These are phyloP conservation scores for Syrrhaptes paradoxus DNA, from an alignment of 2,113 vertebrate species.

Conservation along the genomic window DNA sequence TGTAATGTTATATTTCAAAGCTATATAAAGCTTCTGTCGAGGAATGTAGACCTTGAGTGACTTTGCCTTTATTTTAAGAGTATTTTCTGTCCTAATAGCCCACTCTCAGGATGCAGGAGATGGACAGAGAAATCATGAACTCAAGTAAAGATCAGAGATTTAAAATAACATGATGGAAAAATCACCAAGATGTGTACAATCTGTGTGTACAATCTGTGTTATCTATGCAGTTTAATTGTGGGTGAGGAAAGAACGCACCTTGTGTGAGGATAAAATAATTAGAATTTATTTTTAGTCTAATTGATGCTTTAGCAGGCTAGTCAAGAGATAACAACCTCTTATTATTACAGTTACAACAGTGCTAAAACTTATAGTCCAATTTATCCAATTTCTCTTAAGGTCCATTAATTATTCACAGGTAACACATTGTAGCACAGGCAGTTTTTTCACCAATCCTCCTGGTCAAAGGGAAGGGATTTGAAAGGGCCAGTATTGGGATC, in stretches of 20 bases:
- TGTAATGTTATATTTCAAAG: neutral
- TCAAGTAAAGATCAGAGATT: neutral
- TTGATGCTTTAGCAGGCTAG: neutral
- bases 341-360: neutral
- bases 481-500: too few species aligned
- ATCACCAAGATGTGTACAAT: neutral
- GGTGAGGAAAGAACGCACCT: neutral
- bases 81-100: neutral
- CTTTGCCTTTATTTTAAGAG: neutral
- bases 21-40: neutral
- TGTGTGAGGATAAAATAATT: neutral
- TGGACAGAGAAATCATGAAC: neutral
- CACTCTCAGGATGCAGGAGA: neutral
- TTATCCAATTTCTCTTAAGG: neutral
- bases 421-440: too few species aligned
- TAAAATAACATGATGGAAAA: neutral
- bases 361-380: neutral
- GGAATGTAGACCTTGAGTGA: neutral
- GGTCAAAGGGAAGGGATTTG: too few species aligned
- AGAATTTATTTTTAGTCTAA: neutral
- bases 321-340: neutral
- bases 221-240: neutral
- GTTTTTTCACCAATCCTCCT: too few species aligned
- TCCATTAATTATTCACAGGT: neutral
- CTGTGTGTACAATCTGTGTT: neutral